phyloP scores from a whole-genome alignment of 23 tunicate species.

The Styela clava region DNA sequence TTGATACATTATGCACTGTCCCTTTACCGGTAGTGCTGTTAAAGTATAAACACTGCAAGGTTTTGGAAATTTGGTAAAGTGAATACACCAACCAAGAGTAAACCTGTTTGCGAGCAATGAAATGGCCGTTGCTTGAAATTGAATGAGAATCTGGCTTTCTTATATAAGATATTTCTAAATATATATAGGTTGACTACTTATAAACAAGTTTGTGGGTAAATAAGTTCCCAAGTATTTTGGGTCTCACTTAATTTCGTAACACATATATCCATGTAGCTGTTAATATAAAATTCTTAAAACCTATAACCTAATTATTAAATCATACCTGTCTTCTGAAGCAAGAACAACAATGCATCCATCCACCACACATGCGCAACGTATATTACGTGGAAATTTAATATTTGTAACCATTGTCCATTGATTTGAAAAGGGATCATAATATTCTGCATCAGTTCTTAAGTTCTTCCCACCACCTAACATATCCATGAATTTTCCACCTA shows the following conservation, averaged over 20 bases:
- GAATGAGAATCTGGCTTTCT: no score
- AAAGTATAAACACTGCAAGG: not conserved
- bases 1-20: not conserved
- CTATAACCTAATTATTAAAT: no score
- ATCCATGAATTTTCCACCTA: conserved; percentile 14
- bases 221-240: no score
- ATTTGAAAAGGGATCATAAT: conserved; percentile 1
- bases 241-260: no score
- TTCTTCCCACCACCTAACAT: conserved; percentile 1
- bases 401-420: conserved; percentile 4
- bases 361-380: not conserved
- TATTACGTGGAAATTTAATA: not conserved
- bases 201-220: no score
- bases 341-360: not conserved
- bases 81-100: no score
- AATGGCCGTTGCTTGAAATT: no score
- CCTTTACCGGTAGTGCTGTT: not conserved
- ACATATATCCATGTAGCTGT: no score
- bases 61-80: not conserved
- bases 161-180: no score
- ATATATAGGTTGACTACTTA: no score
- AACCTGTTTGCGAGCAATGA: no score
- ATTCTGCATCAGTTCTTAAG: conserved; percentile 4
- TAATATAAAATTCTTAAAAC: no score
- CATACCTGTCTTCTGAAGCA: not conserved